phyloP scores from a whole-genome alignment of 2,888 invertebrate genomes.

The Trimorus sp. region DNA sequence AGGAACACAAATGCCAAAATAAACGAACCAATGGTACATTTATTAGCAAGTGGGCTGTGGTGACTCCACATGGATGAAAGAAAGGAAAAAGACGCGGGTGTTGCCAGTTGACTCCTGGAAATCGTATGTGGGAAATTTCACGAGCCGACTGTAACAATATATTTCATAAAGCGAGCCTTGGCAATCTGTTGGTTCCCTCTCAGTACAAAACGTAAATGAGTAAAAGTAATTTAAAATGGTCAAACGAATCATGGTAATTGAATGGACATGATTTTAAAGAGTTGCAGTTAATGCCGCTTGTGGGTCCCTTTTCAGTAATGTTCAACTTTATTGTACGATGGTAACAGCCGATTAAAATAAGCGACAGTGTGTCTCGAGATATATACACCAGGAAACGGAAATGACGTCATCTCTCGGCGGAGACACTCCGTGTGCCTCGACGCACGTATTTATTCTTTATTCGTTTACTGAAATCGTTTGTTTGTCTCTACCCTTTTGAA shows the following conservation, averaged over 20 bases:
- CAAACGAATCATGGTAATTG: conserved; percentile 52
- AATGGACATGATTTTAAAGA: conserved; percentile 55
- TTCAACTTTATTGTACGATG: conserved; percentile 46
- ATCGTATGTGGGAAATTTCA: conserved; percentile 58
- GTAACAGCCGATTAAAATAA: conserved; percentile 75
- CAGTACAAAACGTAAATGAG: conserved; percentile 37
- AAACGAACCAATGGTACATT: too few relatives aligned
- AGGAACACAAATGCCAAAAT: too few relatives aligned
- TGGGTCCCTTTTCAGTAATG: conserved; percentile 54
- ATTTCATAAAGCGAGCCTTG: conserved; percentile 22
- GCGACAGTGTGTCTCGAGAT: conserved; percentile 71
- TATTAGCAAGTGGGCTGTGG: too few relatives aligned
- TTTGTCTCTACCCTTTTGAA: conserved; percentile 67
- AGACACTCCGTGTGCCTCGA: conserved; percentile 67
- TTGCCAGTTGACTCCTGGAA: conserved; percentile 38
- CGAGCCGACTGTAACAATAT: conserved; percentile 33
- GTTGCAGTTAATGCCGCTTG: conserved; percentile 44
- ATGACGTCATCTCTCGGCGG: conserved; percentile 74
- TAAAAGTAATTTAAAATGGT: conserved; percentile 51
- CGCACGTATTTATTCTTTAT: conserved; percentile 72
- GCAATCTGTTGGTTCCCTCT: conserved; percentile 38
- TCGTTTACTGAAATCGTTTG: conserved; percentile 77
- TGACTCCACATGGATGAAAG: too few relatives aligned
- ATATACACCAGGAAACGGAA: conserved; percentile 78
- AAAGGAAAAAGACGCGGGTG: too few relatives aligned